A percentile compares a stretch with the other conserved stretches of the same genome.
Evolutionary conservation across 2,113 vertebrate genomes (phyloP).

Genomic region (Cololabis saira): DNA sequence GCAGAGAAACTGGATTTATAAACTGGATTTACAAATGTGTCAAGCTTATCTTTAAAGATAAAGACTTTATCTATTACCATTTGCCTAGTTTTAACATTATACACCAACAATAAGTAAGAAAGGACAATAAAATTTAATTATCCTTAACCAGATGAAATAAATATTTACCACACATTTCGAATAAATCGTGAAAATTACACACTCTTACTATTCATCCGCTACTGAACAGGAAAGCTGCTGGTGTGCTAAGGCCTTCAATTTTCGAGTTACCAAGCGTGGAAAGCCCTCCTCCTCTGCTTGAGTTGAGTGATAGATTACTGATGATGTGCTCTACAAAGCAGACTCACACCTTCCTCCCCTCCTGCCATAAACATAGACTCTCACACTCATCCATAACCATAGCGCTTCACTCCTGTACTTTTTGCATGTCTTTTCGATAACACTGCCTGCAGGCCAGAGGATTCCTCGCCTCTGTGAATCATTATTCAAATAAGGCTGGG

Average conservation of each 20-base stretch:
- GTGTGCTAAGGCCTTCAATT: constrained; percentile 11
- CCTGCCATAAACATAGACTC: constrained; percentile 22
- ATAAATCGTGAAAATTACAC: neutral
- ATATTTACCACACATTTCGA: no score
- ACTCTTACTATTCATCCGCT: neutral
- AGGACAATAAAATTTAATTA: no score
- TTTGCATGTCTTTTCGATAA: constrained; percentile 52
- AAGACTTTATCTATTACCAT: no score
- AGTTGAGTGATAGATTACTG: constrained; percentile 52
- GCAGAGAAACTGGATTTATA: no score
- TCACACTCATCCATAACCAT: constrained; percentile 21
- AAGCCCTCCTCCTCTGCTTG: constrained; percentile 29
- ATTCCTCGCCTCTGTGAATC: constrained; percentile 65
- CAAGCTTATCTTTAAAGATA: no score
- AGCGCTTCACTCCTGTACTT: constrained; percentile 10
- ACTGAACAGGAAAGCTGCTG: neutral
- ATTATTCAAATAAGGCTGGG: constrained; percentile 59
- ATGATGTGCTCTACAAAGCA: constrained; percentile 45
- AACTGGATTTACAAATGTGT: no score
- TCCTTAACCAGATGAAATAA: no score
- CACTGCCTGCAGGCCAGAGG: constrained; percentile 51
- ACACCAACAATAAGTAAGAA: no score
- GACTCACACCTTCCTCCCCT: constrained; percentile 7
- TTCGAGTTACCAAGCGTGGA: constrained; percentile 1
- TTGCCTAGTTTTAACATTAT: no score